Percentiles rank a stretch among this genome's conserved stretches.
Conservation (phyloP, 2,797 vertebrate species). For the Linurgus olivaceus region DNA sequence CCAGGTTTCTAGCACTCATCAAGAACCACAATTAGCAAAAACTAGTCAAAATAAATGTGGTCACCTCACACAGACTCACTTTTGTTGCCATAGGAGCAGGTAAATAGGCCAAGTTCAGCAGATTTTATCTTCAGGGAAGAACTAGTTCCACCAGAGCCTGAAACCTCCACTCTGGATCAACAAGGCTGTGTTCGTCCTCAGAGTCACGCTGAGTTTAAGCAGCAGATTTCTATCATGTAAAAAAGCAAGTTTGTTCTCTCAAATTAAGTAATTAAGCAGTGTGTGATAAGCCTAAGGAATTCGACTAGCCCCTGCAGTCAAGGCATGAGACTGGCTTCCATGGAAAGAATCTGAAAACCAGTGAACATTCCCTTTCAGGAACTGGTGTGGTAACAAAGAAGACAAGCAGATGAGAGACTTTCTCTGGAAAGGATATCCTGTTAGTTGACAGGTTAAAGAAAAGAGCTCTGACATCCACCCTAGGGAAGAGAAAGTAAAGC, state of each 20-base stretch:
- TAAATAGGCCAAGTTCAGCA: constrained; percentile 13
- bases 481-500: neutral
- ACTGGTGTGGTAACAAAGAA: neutral
- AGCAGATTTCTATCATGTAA: constrained; percentile 13
- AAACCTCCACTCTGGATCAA: neutral
- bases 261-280: constrained; percentile 39
- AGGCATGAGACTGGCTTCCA: neutral
- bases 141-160: constrained; percentile 10
- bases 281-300: neutral
- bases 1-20: neutral
- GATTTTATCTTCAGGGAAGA: constrained; percentile 34
- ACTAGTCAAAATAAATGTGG: neutral
- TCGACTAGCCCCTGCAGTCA: neutral
- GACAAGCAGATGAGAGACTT: neutral
- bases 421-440: neutral
- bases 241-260: constrained; percentile 26
- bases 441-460: neutral
- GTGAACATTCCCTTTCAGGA: neutral
- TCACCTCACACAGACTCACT: neutral
- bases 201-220: constrained; percentile 1
- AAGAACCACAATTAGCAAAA: neutral
- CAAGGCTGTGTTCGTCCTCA: neutral
- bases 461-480: neutral
- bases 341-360: neutral
- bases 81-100: constrained; percentile 15